A percentile compares a stretch with the other conserved stretches of the same genome.
Conservation (phyloP, 2,113 vertebrate species). For the Rattus norvegicus region DNA sequence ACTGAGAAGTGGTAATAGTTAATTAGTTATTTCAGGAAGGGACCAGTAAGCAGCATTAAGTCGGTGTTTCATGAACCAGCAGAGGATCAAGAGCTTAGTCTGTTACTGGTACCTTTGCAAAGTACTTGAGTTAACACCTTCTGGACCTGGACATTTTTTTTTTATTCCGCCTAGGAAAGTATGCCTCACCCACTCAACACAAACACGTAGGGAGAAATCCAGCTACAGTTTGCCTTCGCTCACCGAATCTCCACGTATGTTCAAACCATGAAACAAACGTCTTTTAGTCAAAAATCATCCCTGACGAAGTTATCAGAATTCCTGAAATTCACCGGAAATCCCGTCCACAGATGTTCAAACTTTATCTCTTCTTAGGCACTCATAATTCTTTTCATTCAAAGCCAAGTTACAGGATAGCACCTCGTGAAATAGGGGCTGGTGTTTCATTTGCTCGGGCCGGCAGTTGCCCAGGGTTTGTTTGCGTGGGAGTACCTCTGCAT, state of each 20-base stretch:
- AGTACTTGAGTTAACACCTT: background rate
- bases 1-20: background rate
- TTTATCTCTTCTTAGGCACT: background rate
- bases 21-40: conserved; percentile 44
- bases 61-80: background rate
- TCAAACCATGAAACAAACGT: background rate
- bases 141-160: background rate
- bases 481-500: background rate
- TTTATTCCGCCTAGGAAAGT: background rate
- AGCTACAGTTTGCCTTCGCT: background rate
- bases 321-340: conserved; percentile 35
- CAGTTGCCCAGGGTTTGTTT: background rate
- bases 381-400: conserved; percentile 29
- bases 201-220: background rate
- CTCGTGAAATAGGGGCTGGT: background rate
- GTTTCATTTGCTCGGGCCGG: background rate
- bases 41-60: background rate
- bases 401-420: background rate
- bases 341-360: background rate
- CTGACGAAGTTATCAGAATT: conserved; percentile 1
- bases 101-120: background rate
- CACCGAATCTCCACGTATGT: background rate
- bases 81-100: background rate
- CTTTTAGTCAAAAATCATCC: conserved; percentile 6
- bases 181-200: background rate